Conservation (phyloP, 2,888 invertebrate species). For the Chrysina gloriosa region DNA sequence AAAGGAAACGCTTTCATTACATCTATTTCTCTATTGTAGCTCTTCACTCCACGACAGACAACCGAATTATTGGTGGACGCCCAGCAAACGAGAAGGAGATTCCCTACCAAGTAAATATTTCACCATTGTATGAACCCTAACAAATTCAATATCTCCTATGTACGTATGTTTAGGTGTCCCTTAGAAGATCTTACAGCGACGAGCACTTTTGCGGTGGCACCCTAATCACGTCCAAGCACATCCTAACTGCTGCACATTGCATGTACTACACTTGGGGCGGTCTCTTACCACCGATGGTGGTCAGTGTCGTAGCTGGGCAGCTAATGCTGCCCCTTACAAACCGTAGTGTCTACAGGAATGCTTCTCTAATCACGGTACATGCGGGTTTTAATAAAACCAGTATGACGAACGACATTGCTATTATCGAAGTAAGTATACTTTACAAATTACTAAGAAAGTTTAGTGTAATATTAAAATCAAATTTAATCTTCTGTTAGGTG, state of each 20-base stretch:
- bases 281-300: constrained; percentile 47
- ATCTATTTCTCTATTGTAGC: background rate
- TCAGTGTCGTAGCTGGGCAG: constrained; percentile 53
- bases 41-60: constrained; percentile 35
- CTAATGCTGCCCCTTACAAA: constrained; percentile 43
- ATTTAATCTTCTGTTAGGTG: constrained; percentile 39
- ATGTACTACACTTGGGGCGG: constrained; percentile 55
- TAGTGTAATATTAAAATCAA: no score
- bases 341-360: constrained; percentile 48
- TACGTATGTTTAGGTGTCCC: constrained; percentile 49
- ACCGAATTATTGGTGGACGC: constrained; percentile 51
- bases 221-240: constrained; percentile 50
- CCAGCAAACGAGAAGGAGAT: constrained; percentile 50
- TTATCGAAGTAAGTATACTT: constrained; percentile 49
- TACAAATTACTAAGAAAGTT: no score
- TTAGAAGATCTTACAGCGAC: constrained; percentile 54
- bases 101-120: constrained; percentile 50
- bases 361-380: constrained; percentile 49
- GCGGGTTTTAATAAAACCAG: constrained; percentile 47
- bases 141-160: background rate
- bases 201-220: constrained; percentile 55
- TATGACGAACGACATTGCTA: constrained; percentile 53
- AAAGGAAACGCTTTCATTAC: no score
- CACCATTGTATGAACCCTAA: background rate
- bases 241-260: constrained; percentile 56